A percentile compares a stretch with the other conserved stretches of the same genome.
phyloP scores from a whole-genome alignment of 2,797 vertebrate genomes.

The Pseudochaenichthys georgianus region DNA sequence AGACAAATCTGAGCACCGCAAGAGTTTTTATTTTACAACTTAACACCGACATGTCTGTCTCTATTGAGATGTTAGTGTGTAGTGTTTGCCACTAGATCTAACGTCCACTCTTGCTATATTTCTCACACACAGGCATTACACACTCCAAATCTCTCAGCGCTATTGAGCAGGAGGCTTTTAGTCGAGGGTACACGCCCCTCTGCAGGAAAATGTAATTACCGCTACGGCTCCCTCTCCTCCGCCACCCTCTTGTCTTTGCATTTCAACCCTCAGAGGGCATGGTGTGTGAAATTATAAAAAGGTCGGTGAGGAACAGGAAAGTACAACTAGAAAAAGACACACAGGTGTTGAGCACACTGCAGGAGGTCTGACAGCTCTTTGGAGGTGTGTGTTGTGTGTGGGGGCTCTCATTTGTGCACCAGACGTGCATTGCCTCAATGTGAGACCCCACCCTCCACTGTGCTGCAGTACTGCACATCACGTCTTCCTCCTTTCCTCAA shows the following conservation, averaged over 20 bases:
- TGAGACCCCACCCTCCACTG: conserved; percentile 72
- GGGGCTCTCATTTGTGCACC: conserved; percentile 52
- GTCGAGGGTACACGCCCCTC: conserved; percentile 37
- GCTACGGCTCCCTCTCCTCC: neutral
- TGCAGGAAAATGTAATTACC: conserved; percentile 52
- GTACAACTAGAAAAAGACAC: conserved; percentile 3
- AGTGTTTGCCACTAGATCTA: conserved; percentile 8
- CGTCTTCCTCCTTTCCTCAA: conserved; percentile 42
- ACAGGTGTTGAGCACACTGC: conserved; percentile 7
- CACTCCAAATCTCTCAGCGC: conserved; percentile 14
- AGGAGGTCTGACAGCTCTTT: conserved; percentile 41
- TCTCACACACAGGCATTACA: conserved; percentile 13
- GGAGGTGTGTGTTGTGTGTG: conserved; percentile 12
- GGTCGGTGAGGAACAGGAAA: conserved; percentile 4
- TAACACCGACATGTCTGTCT: conserved; percentile 34
- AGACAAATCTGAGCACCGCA: conserved; percentile 15
- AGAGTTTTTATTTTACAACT: conserved; percentile 36
- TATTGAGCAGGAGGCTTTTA: conserved; percentile 33
- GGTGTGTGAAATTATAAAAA: neutral
- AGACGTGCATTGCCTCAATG: conserved; percentile 62
- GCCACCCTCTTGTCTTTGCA: neutral
- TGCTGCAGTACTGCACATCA: conserved; percentile 77
- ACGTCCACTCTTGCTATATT: neutral
- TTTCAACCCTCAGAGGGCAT: conserved; percentile 18
- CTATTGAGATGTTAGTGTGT: neutral